Conservation (phyloP, 2,797 vertebrate genomes). For the Sebastes steindachneri region DNA sequence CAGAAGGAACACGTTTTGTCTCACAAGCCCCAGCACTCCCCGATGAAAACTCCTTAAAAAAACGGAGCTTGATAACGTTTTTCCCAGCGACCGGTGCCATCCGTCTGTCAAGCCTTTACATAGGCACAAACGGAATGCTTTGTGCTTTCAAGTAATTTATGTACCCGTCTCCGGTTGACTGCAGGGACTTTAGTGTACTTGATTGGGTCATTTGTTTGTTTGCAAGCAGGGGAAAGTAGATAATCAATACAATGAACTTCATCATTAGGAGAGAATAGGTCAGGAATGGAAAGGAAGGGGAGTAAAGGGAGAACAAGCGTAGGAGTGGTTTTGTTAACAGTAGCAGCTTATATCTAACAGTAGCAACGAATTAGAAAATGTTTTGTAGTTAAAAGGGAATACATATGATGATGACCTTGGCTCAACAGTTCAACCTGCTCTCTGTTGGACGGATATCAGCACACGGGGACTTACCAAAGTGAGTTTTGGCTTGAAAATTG, state of each 20-base stretch:
- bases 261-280: background rate
- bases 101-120: background rate
- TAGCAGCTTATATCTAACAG: background rate
- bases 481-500: conserved; percentile 28
- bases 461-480: conserved; percentile 20
- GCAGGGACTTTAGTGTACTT: background rate
- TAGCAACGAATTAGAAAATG: background rate
- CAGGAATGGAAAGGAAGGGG: background rate
- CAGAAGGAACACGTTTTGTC: background rate
- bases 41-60: background rate
- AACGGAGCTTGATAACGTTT: background rate
- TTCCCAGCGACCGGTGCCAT: background rate
- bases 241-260: background rate
- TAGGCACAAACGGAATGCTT: background rate
- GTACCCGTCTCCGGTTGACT: background rate
- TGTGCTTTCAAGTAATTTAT: conserved; percentile 11
- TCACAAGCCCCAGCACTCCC: background rate
- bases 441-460: conserved; percentile 22
- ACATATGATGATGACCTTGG: background rate
- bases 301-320: background rate
- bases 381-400: background rate
- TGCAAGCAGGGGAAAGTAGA: background rate
- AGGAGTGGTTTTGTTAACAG: background rate
- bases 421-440: conserved; percentile 4
- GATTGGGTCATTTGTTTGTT: conserved; percentile 18